Base-by-base conservation (phyloP, 2,113 vertebrate species). In the Loxodonta africana region DNA sequence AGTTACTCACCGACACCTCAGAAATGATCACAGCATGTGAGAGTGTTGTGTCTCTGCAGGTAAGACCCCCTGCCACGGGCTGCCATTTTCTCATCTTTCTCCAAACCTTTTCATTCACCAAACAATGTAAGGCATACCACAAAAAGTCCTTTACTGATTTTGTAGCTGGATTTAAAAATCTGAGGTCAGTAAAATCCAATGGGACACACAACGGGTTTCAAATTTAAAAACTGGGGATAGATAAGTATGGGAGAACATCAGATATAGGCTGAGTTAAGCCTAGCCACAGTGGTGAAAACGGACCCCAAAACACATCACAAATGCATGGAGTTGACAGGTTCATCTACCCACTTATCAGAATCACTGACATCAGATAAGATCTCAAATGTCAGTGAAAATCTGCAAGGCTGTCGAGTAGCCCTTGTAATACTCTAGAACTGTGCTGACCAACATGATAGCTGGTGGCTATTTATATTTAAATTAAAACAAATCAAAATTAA, bases 61-160 rank as follows among this genome's bases (percentile, higher is more conserved):
- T 83, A 77, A 94, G 94, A 88, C 71, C 95, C 94, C 53, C 20
- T 88, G 80, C n/a, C 48, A 85, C 23, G 92, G 28, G 44, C 71
- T 95, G 84, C 90, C 83, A 90, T 74, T 83, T 95, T 95, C 80
- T 92, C 74, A 92, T 73, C 23, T 90, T 91, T 88, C 88, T 94
- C 84, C 41, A 81, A 95, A 93, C 21, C 80, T 74, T 91, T 76
- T 96, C 87, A 97, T 83, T 97, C 65, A 90, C 25, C 8, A 5
- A 83, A 95, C 73, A 96, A 63, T n/a, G 20, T 80, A 23, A 94
- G 44, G 67, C 33, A 94, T 20, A 81, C 57, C 78, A 88, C 37
- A 91, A 53, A 77, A 92, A 37, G 30, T 84, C 25, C 53, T 92
- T 60, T 74, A 83, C 30, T 94, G 97, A 97, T 94, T 95, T 82